A percentile compares a stretch with the other conserved stretches of the same genome.
phyloP scores from a whole-genome alignment of 2,113 vertebrate genomes.

The Craseonycteris thonglongyai region DNA sequence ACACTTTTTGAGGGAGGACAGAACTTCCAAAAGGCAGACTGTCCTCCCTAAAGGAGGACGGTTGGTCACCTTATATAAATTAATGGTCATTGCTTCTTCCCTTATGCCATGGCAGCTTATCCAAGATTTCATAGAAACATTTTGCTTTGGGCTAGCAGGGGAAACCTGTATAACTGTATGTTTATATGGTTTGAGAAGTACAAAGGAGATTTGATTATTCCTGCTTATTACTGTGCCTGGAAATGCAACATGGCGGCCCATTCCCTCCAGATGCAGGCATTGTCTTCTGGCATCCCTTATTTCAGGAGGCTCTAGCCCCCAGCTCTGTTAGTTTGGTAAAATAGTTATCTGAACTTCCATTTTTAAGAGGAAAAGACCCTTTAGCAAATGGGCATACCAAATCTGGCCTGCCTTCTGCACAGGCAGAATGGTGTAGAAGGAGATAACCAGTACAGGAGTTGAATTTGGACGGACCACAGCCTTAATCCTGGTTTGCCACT shows the following conservation, averaged over 20 bases:
- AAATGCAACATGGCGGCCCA: neutral
- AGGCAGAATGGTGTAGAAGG: neutral
- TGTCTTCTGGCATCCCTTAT: neutral
- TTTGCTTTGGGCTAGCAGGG: neutral
- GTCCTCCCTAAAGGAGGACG: too few relatives aligned
- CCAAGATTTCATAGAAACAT: neutral
- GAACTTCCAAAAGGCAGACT: too few relatives aligned
- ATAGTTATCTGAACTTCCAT: neutral
- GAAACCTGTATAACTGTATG: neutral
- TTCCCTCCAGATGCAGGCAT: neutral
- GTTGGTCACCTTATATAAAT: too few relatives aligned
- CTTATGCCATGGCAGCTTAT: neutral
- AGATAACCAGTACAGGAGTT: neutral
- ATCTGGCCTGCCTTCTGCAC: neutral
- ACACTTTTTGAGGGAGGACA: too few relatives aligned
- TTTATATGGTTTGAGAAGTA: neutral
- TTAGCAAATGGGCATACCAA: neutral
- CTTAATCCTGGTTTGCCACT: neutral
- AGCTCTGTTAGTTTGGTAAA: neutral
- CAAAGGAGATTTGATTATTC: neutral
- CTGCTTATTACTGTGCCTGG: neutral
- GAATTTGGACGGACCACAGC: neutral
- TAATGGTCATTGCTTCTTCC: neutral
- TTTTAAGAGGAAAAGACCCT: neutral
- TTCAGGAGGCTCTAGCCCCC: neutral